Evolutionary conservation across 2,888 invertebrate genomes (phyloP), one percentile per base, ranked within the genome.

Genomic region (Eustalomyia histrio): DNA sequence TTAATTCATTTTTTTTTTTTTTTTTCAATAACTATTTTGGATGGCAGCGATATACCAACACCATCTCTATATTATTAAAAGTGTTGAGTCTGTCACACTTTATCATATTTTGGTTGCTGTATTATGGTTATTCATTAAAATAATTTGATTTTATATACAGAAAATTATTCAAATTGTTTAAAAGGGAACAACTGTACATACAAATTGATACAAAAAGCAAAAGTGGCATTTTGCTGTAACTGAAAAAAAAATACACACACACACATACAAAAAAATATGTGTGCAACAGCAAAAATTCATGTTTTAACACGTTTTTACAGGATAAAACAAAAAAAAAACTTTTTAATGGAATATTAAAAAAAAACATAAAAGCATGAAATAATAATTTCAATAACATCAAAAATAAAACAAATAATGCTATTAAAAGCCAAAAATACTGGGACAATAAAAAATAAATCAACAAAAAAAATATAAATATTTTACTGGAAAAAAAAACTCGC

Each of bases 201-300:
- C 12, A 65, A 65, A 74, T 74, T 58, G 58, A 67, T 58, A 74
- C 17, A 65, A 74, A 71, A 60, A 74, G 74, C 50, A 74, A 65
- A 50, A 57, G 47, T 65, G 64, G 33, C 24, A 55, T 65, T 74
- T 67, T 29, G 35, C 58, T 74, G 21, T 24, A 53, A 43, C 12
- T 2, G 7, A 2, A 5, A 43, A 6, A 43, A 43, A 43, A 14
- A 5, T 14, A 14, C 43, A 12, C 12, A 43, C 9, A 35, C 21
- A 21, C 21, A 55, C 29, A 18, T 12, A 35, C 12, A 55, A 57
- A 24, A 29, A 43, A 55, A 39, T 14, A 33, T 18, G 6, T 33
- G 12, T 16, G 47, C 10, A 52, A 53, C 52, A 65, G 35, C 29
- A 9, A 35, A 35, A 35, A 10, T 35, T 35, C 35, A 35, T 43